phyloP scores from a whole-genome alignment of 2,113 vertebrate species.

The Motacilla alba region DNA sequence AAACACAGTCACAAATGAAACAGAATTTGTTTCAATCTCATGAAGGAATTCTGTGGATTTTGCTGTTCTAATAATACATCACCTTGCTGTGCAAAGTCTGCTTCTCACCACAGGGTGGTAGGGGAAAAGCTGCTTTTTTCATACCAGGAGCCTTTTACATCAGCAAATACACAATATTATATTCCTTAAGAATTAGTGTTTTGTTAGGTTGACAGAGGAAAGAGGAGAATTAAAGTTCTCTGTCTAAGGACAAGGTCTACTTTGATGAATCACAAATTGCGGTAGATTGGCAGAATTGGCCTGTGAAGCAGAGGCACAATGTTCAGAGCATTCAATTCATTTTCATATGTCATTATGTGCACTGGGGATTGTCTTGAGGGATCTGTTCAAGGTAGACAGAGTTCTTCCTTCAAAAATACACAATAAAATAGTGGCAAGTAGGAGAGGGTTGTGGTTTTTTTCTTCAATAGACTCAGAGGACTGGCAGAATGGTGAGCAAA shows the following conservation, averaged over 20 bases:
- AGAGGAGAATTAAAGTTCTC: neutral
- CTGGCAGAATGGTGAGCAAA: neutral
- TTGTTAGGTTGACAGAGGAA: neutral
- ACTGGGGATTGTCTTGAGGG: neutral
- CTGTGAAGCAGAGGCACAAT: neutral
- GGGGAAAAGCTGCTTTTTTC: constrained; percentile 32
- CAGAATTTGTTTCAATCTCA: constrained; percentile 42
- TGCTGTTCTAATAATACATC: constrained; percentile 25
- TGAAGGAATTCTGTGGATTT: constrained; percentile 16
- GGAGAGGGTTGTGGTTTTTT: neutral
- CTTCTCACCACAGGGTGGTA: neutral
- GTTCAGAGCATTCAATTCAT: neutral
- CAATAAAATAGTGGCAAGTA: neutral
- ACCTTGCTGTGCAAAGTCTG: constrained; percentile 22
- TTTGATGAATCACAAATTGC: neutral
- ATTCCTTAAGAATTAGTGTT: neutral
- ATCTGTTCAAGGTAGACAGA: neutral
- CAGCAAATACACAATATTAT: neutral
- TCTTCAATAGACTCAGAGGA: neutral
- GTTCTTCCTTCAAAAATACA: neutral
- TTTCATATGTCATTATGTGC: neutral
- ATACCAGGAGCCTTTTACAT: neutral
- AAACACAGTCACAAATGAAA: constrained; percentile 31
- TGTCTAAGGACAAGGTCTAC: neutral
- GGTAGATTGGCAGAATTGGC: neutral